Evolutionary conservation across 2,888 invertebrate genomes (phyloP), one percentile per base, ranked within the genome.

Genomic region (Spisula subtruncata): DNA sequence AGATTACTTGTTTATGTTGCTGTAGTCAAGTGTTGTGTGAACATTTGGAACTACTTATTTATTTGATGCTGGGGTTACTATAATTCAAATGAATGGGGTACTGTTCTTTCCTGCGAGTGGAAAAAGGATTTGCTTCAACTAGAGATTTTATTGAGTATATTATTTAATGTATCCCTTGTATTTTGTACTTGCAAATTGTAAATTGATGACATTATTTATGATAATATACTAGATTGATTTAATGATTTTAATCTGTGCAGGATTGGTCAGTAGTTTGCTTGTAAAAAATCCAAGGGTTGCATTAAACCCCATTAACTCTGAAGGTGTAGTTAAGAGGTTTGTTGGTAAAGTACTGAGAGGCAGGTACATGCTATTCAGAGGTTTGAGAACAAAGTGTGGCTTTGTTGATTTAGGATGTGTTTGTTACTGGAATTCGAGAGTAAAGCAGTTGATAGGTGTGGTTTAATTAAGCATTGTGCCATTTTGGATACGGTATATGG

Each of bases 241-340:
- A n/a, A n/a, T n/a, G n/a, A n/a, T n/a, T 29, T 18, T 75, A 75
- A 18, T 35, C 25, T 2, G 18, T 32, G 35, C 25, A 6, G 32
- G 75, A 35, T 14, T 14, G 32, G 32, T 25, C 12, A 6, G 10
- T 18, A 35, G 32, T 75, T 35, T 75, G 75, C 75, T 75, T 84
- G 84, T 56, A 84, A 35, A 51, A 41, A 81, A 81, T n/a, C 0
- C 60, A 41, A 48, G 85, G 54, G 71, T 75, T 41, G 35, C 82
- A 56, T 60, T 56, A 75, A 85, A 56, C 88, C 87, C 90, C 87
- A 80, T 32, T 75, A 75, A 87, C 86, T 88, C 89, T 87, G 81
- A 86, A 89, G 80, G 90, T 91, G 90, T 81, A 81, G 88, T 89
- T 87, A 81, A 56, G 48, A 56, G 79, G 82, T 84, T 66, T 10